A percentile compares a stretch with the other conserved stretches of the same genome.
Conservation (phyloP, 2,888 invertebrate genomes). For the Drosophila lacicola region DNA sequence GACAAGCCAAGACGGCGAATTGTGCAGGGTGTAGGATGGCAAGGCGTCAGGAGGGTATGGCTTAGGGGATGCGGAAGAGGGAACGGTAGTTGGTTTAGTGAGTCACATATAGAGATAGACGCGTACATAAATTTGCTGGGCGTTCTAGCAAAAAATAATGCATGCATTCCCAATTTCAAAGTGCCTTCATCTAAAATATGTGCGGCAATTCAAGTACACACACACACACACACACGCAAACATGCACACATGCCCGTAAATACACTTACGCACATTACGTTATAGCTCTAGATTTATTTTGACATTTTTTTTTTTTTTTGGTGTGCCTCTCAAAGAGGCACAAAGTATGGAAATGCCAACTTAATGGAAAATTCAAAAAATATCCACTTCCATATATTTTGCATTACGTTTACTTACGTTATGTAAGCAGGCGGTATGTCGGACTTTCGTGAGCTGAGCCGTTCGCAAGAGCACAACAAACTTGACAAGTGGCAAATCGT, state of each 20-base stretch:
- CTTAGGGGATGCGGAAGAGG: not conserved
- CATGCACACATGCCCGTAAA: conserved; percentile 6
- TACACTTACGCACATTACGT: conserved; percentile 46
- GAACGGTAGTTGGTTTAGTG: conserved; percentile 25
- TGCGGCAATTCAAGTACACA: conserved; percentile 57
- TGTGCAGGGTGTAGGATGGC: not conserved
- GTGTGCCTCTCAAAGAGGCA: conserved; percentile 23
- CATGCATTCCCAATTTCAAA: conserved; percentile 71
- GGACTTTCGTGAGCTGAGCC: not conserved
- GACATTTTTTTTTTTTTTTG: conserved; percentile 12
- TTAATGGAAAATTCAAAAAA: conserved; percentile 28
- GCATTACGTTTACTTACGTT: conserved; percentile 32
- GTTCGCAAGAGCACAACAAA: not conserved
- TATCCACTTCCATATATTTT: conserved; percentile 25
- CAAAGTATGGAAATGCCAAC: conserved; percentile 41
- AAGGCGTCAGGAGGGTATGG: not conserved
- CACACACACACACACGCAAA: conserved; percentile 11
- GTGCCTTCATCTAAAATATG: conserved; percentile 68
- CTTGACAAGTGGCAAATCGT: too few relatives aligned
- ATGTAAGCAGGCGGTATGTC: conserved; percentile 16
- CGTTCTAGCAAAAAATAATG: conserved; percentile 61
- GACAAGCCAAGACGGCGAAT: conserved; percentile 23
- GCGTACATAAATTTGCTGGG: conserved; percentile 64
- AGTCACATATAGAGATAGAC: conserved; percentile 39
- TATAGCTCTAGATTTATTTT: conserved; percentile 42